A percentile compares a stretch with the other conserved stretches of the same genome.
phyloP scores from a whole-genome alignment of 1,140 invertebrate genomes.

The Drosophila navojoa region DNA sequence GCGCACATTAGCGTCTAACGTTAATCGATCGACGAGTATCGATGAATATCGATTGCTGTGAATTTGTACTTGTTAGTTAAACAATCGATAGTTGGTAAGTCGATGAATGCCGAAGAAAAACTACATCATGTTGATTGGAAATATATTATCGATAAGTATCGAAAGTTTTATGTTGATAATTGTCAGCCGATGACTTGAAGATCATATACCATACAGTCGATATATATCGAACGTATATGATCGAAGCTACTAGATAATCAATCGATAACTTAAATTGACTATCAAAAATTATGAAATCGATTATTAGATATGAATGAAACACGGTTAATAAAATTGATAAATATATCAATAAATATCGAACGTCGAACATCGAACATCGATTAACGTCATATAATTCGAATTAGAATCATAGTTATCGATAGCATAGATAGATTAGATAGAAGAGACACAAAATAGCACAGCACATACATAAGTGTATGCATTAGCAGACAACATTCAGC shows the following conservation, averaged over 20 bases:
- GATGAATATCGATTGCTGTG: background rate
- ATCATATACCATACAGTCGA: no score
- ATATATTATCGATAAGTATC: no score
- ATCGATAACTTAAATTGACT: no score
- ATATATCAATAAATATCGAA: background rate
- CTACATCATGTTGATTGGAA: no score
- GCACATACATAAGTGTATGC: constrained; percentile 41
- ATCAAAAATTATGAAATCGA: background rate
- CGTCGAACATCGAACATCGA: constrained; percentile 1
- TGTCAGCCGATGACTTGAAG: no score
- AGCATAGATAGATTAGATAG: constrained; percentile 16
- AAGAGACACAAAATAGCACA: constrained; percentile 58
- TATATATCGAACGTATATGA: background rate
- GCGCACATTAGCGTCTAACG: constrained; percentile 63
- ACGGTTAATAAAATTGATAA: background rate
- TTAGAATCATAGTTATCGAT: constrained; percentile 25
- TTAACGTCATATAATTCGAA: constrained; percentile 12
- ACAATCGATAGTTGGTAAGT: no score
- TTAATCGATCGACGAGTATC: constrained; percentile 20
- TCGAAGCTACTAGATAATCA: no score
- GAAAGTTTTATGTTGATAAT: no score
- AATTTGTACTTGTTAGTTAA: no score
- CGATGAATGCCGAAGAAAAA: no score
- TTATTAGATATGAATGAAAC: background rate
- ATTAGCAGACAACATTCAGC: constrained; percentile 63